Evolutionary conservation across 2,113 vertebrate species (phyloP).

Genomic region (Anguilla rostrata): DNA sequence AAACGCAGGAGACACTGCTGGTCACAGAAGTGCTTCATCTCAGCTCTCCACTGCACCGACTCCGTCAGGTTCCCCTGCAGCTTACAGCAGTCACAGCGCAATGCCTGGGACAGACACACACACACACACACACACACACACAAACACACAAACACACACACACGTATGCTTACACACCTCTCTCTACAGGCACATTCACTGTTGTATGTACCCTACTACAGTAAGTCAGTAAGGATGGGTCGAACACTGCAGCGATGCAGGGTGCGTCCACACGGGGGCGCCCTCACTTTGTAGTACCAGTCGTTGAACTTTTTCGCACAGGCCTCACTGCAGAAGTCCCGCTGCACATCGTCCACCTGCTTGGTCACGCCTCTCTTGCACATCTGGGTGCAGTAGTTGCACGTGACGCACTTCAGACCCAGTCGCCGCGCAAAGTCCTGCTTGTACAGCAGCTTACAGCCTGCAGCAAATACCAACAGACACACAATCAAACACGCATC

Average conservation of each 20-base stretch:
- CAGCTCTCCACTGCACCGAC: constrained; percentile 91
- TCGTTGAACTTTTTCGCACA: constrained; percentile 94
- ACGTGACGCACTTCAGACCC: constrained; percentile 96
- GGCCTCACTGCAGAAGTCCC: constrained; percentile 93
- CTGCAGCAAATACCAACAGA: constrained; percentile 57
- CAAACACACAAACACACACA: background rate
- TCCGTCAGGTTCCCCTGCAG: constrained; percentile 91
- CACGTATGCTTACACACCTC: background rate
- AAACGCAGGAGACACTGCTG: constrained; percentile 93
- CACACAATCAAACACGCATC: too few species aligned
- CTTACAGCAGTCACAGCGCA: constrained; percentile 95
- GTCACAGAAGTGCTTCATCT: constrained; percentile 95
- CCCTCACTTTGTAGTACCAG: constrained; percentile 95
- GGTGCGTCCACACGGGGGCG: background rate
- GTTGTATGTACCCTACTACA: background rate
- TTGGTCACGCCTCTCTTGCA: constrained; percentile 90
- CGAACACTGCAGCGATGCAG: background rate
- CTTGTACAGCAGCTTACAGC: constrained; percentile 96
- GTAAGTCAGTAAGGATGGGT: background rate
- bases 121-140: background rate
- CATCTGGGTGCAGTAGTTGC: constrained; percentile 96
- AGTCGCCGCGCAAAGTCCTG: constrained; percentile 93
- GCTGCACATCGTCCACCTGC: constrained; percentile 84
- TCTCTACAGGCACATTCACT: background rate
- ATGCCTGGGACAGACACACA: constrained; percentile 74